Percentiles rank a stretch among this genome's conserved stretches.
These are phyloP conservation scores for Himalopsyche tibetana DNA, from an alignment of 2,888 invertebrate species.

Conservation along the genomic window DNA sequence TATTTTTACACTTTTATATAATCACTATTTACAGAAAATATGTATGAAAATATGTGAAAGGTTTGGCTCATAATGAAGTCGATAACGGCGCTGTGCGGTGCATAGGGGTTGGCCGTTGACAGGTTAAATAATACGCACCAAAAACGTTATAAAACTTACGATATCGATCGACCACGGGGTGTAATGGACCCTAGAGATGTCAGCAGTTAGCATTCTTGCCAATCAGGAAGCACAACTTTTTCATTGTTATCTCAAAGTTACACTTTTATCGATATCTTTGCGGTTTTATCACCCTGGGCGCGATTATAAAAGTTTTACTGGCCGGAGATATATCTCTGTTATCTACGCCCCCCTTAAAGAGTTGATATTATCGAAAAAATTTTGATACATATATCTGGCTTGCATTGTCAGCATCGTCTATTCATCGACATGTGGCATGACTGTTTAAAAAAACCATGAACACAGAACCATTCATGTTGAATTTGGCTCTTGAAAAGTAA, in stretches of 20 bases:
- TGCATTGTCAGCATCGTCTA: no score
- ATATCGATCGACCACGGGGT: constrained; percentile 11
- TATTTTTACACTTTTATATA: no score
- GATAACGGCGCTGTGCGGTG: not conserved
- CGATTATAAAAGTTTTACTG: constrained; percentile 27
- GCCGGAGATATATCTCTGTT: not conserved
- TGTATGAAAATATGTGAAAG: no score
- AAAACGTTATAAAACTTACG: constrained; percentile 21
- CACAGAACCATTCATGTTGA: no score
- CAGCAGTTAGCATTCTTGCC: constrained; percentile 22
- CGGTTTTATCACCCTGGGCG: constrained; percentile 17
- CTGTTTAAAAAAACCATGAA: no score
- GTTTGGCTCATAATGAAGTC: not conserved
- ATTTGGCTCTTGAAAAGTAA: no score
- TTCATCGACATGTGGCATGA: no score
- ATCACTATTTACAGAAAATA: no score
- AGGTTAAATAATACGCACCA: constrained; percentile 43
- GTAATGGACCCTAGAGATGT: constrained; percentile 31
- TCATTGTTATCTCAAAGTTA: constrained; percentile 29
- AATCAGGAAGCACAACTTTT: constrained; percentile 36
- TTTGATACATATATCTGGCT: no score
- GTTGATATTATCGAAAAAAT: no score
- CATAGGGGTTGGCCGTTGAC: not conserved
- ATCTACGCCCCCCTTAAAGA: no score
- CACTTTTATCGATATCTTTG: constrained; percentile 24